Evolutionary conservation across 1,140 invertebrate species (phyloP), one percentile per base, ranked within the genome.

Genomic region (Euschistus heros): DNA sequence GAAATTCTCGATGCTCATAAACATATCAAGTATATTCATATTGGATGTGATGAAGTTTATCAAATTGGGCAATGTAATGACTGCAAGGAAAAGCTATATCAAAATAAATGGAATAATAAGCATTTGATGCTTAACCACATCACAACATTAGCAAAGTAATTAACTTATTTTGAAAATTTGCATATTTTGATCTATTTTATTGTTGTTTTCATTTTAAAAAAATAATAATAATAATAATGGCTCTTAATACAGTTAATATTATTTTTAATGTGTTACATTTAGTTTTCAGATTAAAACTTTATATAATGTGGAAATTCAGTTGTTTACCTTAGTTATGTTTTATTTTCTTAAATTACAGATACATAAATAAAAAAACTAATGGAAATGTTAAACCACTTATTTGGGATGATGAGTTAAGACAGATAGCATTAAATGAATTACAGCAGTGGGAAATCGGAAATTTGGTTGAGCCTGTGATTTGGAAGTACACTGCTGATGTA

Each of bases 321-420:
- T 22, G 5, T 18, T 2, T 18, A 14, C n/a, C 10, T 20, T 17
- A 44, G 42, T 44, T 20, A 18, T 50, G 5, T 6, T 50, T 50
- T 50, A 2, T 50, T 50, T 6, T 1, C 5, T n/a, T 2, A 50
- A 50, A 26, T 30, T 30, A 4, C 26, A 69, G 62, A 54, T 69
- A 67, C 33, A 68, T 71, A 5, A 77, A 76, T 22, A 57, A 57
- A 57, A 57, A 27, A 24, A 57, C 54, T 57, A 2, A 27, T 10
- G 54, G 54, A 4, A 24, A 20, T 2, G 66, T 72, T 0, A 69
- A 60, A 30, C 75, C 79, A 22, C 74, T 86, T 24, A 78, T 86
- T 69, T 86, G 84, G 84, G 83, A 86, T 71, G 84, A 86, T 70
- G 85, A 86, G 82, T 69, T 85, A 33, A 70, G 81, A n/a, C 71